A percentile compares a stretch with the other conserved stretches of the same genome.
Conservation (phyloP, 2,888 invertebrate genomes). For the Mimas tiliae region DNA sequence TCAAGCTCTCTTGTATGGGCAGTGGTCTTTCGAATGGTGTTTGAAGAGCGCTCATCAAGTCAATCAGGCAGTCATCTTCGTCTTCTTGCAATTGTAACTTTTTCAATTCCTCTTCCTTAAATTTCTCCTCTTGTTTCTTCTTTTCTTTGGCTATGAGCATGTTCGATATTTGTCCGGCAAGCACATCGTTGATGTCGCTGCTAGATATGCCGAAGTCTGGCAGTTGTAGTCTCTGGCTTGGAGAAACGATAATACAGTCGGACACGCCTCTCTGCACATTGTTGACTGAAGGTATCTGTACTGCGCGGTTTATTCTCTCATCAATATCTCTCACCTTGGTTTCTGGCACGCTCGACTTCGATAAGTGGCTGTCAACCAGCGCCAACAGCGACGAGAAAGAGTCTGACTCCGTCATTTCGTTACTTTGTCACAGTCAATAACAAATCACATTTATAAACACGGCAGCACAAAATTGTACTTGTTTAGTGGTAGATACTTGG, state of each 20-base stretch:
- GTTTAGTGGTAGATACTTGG: no score
- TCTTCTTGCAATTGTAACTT: conserved; percentile 45
- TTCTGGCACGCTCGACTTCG: conserved; percentile 59
- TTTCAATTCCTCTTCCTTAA: conserved; percentile 52
- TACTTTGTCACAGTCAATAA: not conserved
- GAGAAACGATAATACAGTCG: conserved; percentile 51
- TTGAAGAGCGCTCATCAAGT: conserved; percentile 64
- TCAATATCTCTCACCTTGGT: conserved; percentile 43
- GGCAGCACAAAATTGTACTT: not conserved
- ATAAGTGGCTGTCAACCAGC: conserved; percentile 72
- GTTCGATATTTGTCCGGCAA: conserved; percentile 68
- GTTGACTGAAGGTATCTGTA: conserved; percentile 34
- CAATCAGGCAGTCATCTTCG: conserved; percentile 61
- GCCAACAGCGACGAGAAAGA: conserved; percentile 69
- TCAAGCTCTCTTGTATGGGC: conserved; percentile 41
- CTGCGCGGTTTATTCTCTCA: conserved; percentile 37
- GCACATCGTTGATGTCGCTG: conserved; percentile 56
- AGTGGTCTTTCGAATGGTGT: conserved; percentile 39
- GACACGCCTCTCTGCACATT: conserved; percentile 43
- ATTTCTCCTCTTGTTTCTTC: conserved; percentile 55
- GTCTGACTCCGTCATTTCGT: conserved; percentile 64
- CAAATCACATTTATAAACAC: not conserved
- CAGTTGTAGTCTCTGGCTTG: conserved; percentile 54
- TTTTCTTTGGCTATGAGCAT: conserved; percentile 71
- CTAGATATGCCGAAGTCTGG: conserved; percentile 54